A percentile compares a stretch with the other conserved stretches of the same genome.
These are phyloP conservation scores for Sinocyclocheilus anophthalmus DNA, from an alignment of 2,113 vertebrate species.

Conservation along the genomic window DNA sequence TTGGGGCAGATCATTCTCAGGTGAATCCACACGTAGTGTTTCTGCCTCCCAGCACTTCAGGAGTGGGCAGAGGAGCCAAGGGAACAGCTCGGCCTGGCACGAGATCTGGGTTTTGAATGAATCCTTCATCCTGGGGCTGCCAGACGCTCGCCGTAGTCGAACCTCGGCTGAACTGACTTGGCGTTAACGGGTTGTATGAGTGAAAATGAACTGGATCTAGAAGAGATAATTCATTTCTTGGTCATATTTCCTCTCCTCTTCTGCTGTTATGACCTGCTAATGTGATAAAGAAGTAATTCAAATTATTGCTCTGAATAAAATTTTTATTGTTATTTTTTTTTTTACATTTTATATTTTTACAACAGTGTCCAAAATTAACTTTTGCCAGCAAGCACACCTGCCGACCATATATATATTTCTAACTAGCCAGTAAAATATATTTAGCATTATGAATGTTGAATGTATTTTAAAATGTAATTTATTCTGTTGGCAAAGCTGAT, in stretches of 20 bases:
- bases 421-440: not conserved
- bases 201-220: not conserved
- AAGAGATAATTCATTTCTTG: no score
- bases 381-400: no score
- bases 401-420: not conserved
- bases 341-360: not conserved
- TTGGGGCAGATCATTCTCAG: slow-evolving; percentile 48
- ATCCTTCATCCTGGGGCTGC: slow-evolving; percentile 7
- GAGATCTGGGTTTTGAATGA: not conserved
- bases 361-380: not conserved
- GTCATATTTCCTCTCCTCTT: not conserved
- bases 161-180: not conserved
- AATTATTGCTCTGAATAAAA: not conserved
- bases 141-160: not conserved
- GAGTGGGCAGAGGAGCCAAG: not conserved
- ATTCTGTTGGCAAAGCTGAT: no score
- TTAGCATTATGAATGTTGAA: not conserved
- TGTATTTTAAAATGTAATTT: no score
- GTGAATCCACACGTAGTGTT: not conserved
- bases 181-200: not conserved
- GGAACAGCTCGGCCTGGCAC: not conserved
- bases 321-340: no score
- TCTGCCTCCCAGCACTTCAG: not conserved
- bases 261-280: slow-evolving; percentile 55
- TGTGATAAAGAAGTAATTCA: slow-evolving; percentile 13